Evolutionary conservation across 2,113 vertebrate genomes (phyloP), one percentile per base, ranked within the genome.

Genomic region (Aegotheles bennettii): DNA sequence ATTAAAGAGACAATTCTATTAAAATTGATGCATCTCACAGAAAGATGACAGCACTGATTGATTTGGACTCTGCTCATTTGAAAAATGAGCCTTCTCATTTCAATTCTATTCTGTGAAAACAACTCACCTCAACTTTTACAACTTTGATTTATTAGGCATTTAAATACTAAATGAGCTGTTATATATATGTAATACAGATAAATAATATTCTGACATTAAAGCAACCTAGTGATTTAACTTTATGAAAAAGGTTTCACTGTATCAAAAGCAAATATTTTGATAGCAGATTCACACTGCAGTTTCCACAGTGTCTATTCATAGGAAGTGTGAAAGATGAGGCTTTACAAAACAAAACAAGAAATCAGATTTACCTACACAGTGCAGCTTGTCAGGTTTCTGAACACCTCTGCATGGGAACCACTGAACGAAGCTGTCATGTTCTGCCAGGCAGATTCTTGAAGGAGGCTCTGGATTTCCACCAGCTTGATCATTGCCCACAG

Each of bases 21-120:
- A 88, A 95, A 92, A 96, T 92, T 93, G 95, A 96, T 92, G 94
- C 59, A n/a, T 94, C 81, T 95, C 82, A 80, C 51, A 50, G 48
- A 67, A 81, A 84, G 43, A 91, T 89, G 93, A 92, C 92, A 92
- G 76, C 89, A 21, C 31, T 74, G 53, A 94, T 90, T 88, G 79
- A 60, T 89, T 93, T 71, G 19, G 78, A 90, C 47, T 81, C 68
- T 54, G 88, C 56, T 26, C 33, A 36, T 89, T 78, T 92, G 80
- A 89, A 83, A 91, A 95, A 86, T 28, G 43, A 95, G 11, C 31
- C 31, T 61, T 78, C 70, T 60, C 4, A 0, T 88, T 90, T 92
- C 56, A 83, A 10, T n/a, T 53, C n/a, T 70, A 21, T 67, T 18
- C 31, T 57, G 81, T 48, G 47, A 63, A 63, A 88, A 86, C 68